A percentile compares a stretch with the other conserved stretches of the same genome.
These are phyloP conservation scores for Pachliopta kotzebuea DNA, from an alignment of 2,888 invertebrate species.

Conservation along the genomic window DNA sequence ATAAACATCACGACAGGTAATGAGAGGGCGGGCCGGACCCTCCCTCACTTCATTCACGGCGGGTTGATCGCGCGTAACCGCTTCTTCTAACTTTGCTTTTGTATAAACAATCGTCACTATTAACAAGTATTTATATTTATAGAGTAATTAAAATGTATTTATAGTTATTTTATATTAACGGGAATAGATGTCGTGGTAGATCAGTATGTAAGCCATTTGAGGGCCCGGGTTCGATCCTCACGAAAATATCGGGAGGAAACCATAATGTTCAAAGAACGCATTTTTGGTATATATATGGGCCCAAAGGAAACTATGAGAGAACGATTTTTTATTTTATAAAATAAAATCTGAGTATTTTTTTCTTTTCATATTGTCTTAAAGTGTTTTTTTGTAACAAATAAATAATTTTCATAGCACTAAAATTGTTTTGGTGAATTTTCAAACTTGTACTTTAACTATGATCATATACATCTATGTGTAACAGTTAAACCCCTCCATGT, in stretches of 20 bases:
- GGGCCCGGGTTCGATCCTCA: too few species aligned
- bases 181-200: too few species aligned
- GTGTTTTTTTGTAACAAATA: background rate
- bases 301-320: too few species aligned
- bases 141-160: background rate
- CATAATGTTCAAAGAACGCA: too few species aligned
- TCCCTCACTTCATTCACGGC: background rate
- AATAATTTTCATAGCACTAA: too few species aligned
- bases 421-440: too few species aligned
- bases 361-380: background rate
- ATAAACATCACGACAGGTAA: slow-evolving; percentile 82
- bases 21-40: slow-evolving; percentile 32
- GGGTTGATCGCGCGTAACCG: slow-evolving; percentile 3
- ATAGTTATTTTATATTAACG: background rate
- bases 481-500: slow-evolving; percentile 15
- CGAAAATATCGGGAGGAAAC: too few species aligned
- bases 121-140: slow-evolving; percentile 7
- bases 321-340: too few species aligned
- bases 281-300: background rate
- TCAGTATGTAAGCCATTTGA: too few species aligned
- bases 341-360: too few species aligned
- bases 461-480: background rate
- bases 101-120: slow-evolving; percentile 23
- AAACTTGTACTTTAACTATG: background rate
- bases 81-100: slow-evolving; percentile 14